Evolutionary conservation across 2,797 vertebrate genomes (phyloP), one percentile per base, ranked within the genome.

Genomic region (Sebastes nivosus): DNA sequence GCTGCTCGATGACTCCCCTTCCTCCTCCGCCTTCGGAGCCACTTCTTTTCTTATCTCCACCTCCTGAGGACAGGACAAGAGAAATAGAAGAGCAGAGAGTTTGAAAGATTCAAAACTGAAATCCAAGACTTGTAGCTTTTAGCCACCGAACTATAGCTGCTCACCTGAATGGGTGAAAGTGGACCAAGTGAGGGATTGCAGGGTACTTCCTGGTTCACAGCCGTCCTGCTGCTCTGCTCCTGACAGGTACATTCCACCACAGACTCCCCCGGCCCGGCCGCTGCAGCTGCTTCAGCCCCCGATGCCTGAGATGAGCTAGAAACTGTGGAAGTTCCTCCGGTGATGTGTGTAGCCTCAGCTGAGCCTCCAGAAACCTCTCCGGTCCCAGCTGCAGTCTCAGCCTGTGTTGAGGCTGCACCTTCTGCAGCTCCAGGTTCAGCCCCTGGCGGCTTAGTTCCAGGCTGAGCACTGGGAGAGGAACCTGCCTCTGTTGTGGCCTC

Each of bases 11-110:
- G 91, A 88, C 80, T 91, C 93, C 34, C 87, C 86, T 76, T 93
- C 93, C 65, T 95, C 94, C 83, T 95, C 95, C 0, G 93, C 94
- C 61, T 92, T 93, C 0, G 93, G 92, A 65, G 94, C 93, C 60
- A 94, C 59, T 67, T 93, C 91, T 55, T 87, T 84, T 50, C 78
- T 76, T 0, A 54, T 66, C 11, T 93, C 92, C 57, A 90, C 87
- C 85, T 94, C 92, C 94, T 95, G 70, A 61, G 8, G 7, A 74
- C 38, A 55, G 30, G 12, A 60, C 3, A 55, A 10, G 2, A 27
- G 27, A 46, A 20, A 27, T 25, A 34, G 9, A 42, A 8, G 24
- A 25, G 30, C 20, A 9, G 22, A 46, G 8, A 29, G n/a, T 34
- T 8, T 4, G 1, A n/a, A 52, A 65, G 12, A 42, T 12, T 67